phyloP scores from a whole-genome alignment of 2,113 vertebrate species.

The Azemiops feae region DNA sequence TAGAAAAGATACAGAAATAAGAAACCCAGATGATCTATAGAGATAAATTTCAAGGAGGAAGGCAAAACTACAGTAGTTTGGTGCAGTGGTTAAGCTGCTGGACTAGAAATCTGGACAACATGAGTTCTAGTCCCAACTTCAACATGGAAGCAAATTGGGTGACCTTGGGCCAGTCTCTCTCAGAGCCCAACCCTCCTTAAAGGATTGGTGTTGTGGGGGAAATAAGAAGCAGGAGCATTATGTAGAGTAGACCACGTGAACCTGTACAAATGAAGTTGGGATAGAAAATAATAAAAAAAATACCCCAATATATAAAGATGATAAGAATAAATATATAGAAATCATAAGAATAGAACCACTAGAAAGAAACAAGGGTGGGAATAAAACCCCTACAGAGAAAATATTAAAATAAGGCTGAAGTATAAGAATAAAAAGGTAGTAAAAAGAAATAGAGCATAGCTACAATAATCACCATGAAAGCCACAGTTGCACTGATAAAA shows the following conservation, averaged over 20 bases:
- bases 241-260: background rate
- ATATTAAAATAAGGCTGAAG: background rate
- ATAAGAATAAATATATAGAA: background rate
- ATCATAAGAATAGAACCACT: background rate
- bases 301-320: background rate
- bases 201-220: background rate
- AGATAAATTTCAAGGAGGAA: background rate
- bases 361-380: background rate
- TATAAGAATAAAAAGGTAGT: background rate
- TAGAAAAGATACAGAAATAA: background rate
- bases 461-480: background rate
- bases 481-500: background rate
- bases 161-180: background rate
- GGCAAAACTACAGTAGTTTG: background rate
- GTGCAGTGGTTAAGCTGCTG: background rate
- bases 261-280: background rate
- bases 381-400: background rate
- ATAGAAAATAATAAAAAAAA: background rate
- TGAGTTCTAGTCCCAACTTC: background rate
- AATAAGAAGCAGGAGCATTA: background rate
- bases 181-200: background rate
- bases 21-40: background rate
- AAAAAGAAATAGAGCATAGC: background rate
- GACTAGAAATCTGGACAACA: background rate
- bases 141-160: background rate